A percentile compares a stretch with the other conserved stretches of the same genome.
These are phyloP conservation scores for Phthorimaea operculella DNA, from an alignment of 1,140 invertebrate species.

Conservation along the genomic window DNA sequence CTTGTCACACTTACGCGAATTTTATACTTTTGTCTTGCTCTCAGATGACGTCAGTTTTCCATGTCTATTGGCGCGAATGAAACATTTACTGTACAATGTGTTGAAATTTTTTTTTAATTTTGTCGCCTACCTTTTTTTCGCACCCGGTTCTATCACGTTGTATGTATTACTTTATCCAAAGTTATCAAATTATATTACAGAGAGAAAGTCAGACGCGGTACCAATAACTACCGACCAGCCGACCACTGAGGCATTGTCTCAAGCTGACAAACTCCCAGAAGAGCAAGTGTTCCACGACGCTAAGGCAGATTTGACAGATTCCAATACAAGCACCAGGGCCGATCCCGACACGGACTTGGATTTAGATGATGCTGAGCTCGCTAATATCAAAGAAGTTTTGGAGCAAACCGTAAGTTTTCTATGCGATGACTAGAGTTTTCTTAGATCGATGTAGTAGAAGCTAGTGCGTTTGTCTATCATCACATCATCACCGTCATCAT, in stretches of 20 bases:
- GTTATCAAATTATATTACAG: conserved; percentile 19
- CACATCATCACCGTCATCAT: too few species aligned
- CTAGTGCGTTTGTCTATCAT: too few species aligned
- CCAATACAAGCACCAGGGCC: conserved; percentile 40
- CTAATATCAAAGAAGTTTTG: conserved; percentile 51
- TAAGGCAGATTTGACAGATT: conserved; percentile 33
- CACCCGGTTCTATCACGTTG: too few species aligned
- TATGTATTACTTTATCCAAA: background rate
- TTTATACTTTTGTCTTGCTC: too few species aligned
- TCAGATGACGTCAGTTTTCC: too few species aligned
- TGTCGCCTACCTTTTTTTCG: too few species aligned
- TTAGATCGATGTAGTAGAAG: too few species aligned
- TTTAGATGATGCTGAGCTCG: conserved; percentile 46
- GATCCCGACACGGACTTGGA: conserved; percentile 48
- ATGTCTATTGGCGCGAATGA: too few species aligned
- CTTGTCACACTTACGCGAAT: too few species aligned
- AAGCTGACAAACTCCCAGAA: conserved; percentile 29
- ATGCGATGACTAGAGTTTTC: too few species aligned
- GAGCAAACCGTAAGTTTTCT: conserved; percentile 46
- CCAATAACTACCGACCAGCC: conserved; percentile 34
- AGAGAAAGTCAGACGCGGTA: conserved; percentile 46
- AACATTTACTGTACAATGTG: too few species aligned
- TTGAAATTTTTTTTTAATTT: too few species aligned
- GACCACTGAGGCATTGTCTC: conserved; percentile 8
- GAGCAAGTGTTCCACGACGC: conserved; percentile 27